Evolutionary conservation across 2,113 vertebrate species (phyloP), one percentile per base, ranked within the genome.

Genomic region (Vimba vimba): DNA sequence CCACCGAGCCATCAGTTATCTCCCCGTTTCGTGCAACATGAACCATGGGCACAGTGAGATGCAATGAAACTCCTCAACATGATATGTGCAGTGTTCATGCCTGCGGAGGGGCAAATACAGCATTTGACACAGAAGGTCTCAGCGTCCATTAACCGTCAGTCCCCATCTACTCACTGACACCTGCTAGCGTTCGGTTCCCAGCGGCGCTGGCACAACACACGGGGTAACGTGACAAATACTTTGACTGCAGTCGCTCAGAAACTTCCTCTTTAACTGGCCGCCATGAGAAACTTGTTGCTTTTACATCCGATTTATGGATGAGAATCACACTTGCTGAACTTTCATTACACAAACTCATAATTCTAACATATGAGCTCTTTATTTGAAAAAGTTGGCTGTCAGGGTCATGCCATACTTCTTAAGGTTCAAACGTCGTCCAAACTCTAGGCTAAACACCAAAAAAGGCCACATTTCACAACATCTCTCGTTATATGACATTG

Each of bases 61-160:
- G 89, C 90, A 92, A 93, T 88, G 91, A 94, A 93, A 93, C 92
- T 93, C 91, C 92, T 91, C 86, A 93, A 95, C 93, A 92, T 91
- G 93, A 94, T 94, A 90, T 91, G 93, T 90, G 88, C 64, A 23
- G 50, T 1, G 87, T 76, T 86, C 91, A 88, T 68, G 52, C 25
- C 27, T 57, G 52, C 2, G 1, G 33, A 81, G 57, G 71, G 33
- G 25, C 66, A 64, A 78, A 87, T 23, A n/a, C 21, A 84, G 50
- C 10, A 27, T n/a, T 13, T 62, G 17, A 80, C 17, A 23, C 39
- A 74, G 52, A 76, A 47, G 43, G 66, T 89, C 74, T 77, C 88
- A 90, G 89, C 88, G 59, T 81, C 80, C 36, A 87, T 23, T 21
- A 60, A 62, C 87, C 87, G 89, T 92, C 93, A 89, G 91, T 94